Evolutionary conservation across 53 echinoderm and acorn worm species (phyloP).

Genomic region (Temnopleurus reevesii): DNA sequence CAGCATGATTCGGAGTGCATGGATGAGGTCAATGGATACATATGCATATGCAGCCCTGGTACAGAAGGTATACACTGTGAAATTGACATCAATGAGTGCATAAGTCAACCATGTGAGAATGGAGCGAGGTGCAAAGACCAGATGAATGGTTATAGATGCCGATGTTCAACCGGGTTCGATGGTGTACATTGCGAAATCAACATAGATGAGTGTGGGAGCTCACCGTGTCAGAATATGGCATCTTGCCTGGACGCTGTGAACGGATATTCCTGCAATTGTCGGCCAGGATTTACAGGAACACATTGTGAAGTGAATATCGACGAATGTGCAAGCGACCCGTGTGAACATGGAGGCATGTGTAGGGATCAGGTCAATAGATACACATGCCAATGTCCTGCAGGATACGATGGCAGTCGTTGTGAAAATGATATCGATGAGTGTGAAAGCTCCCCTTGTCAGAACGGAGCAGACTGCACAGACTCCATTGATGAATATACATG

Average conservation of each 20-base stretch:
- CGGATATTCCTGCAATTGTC: conserved; percentile 66
- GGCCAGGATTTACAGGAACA: conserved; percentile 59
- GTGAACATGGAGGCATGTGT: conserved; percentile 47
- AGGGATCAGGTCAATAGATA: conserved; percentile 25
- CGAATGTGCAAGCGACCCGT: conserved; percentile 70
- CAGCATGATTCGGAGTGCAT: conserved; percentile 23
- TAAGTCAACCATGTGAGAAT: conserved; percentile 71
- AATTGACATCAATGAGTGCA: conserved; percentile 62
- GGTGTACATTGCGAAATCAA: conserved; percentile 68
- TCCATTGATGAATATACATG: conserved; percentile 27
- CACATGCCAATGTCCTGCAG: conserved; percentile 41
- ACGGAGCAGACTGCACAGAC: conserved; percentile 58
- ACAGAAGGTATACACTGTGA: conserved; percentile 56
- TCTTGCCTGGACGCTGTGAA: conserved; percentile 65
- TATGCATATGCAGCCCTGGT: conserved; percentile 45
- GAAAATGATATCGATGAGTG: conserved; percentile 51
- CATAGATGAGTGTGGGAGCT: conserved; percentile 70
- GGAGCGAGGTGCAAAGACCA: conserved; percentile 65
- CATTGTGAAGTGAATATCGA: conserved; percentile 67
- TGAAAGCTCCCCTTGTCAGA: conserved; percentile 56
- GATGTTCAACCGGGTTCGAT: conserved; percentile 63
- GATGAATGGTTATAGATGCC: conserved; percentile 69
- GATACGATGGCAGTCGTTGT: conserved; percentile 54
- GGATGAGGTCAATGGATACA: conserved; percentile 56
- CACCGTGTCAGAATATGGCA: conserved; percentile 73